Evolutionary conservation across 2,797 vertebrate genomes (phyloP).

Genomic region (Sarcophilus harrisii): DNA sequence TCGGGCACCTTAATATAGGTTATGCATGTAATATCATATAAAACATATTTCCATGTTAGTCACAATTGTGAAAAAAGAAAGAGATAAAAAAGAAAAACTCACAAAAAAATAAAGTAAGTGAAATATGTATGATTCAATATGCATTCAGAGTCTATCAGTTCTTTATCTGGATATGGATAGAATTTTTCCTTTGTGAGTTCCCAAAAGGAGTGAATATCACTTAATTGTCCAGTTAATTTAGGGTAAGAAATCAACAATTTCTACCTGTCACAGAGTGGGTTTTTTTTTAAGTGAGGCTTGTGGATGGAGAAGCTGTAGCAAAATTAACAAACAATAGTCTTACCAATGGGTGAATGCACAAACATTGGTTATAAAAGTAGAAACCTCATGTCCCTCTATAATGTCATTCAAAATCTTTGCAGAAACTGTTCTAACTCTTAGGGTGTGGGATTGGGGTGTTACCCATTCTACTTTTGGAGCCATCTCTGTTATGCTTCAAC

Average conservation of each 20-base stretch:
- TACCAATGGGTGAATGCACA: constrained; percentile 62
- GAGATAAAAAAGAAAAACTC: no score
- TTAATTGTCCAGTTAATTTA: constrained; percentile 58
- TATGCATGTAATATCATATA: no score
- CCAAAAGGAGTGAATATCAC: constrained; percentile 70
- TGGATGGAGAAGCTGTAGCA: constrained; percentile 48
- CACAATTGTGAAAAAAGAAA: no score
- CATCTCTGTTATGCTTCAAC: neutral
- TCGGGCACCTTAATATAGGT: no score
- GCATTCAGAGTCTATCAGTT: no score
- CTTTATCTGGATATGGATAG: no score
- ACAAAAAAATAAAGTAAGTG: no score
- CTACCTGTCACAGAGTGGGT: constrained; percentile 66
- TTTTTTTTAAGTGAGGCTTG: neutral
- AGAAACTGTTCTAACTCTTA: neutral
- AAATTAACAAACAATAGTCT: constrained; percentile 63
- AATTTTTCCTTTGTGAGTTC: constrained; percentile 43
- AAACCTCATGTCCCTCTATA: constrained; percentile 48
- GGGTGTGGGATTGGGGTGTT: neutral
- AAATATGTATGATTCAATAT: no score
- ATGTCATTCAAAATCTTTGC: constrained; percentile 9
- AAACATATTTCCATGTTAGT: no score
- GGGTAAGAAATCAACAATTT: constrained; percentile 63
- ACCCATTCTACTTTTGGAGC: neutral
- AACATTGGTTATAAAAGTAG: constrained; percentile 63